Evolutionary conservation across 2,797 vertebrate species (phyloP), one percentile per base, ranked within the genome.

Genomic region (Menidia menidia): DNA sequence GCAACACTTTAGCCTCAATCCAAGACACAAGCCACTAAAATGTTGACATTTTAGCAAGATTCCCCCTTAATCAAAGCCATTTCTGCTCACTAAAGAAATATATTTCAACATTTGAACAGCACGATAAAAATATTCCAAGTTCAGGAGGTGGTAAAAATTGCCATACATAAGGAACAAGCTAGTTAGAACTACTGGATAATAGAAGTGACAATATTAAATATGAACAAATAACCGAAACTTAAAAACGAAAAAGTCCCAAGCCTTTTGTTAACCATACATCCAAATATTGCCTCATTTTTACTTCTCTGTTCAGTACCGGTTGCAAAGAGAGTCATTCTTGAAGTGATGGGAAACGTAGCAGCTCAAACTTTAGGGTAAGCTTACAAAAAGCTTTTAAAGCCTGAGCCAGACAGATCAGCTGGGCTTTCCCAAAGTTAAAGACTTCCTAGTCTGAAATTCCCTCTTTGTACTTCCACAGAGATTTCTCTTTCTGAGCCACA

Each of bases 401-500:
- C 8, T 71, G 31, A 57, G 4, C 58, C 39, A 45, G 33, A 65
- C 30, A 68, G 62, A 64, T 75, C 59, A 64, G 13, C 44, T 47
- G 59, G 56, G 33, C 43, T 71, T 66, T 67, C 45, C 41, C 31
- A 32, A 50, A 84, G 63, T 58, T 52, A 43, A 58, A 64, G 32
- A 55, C 57, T 50, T 77, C 50, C 61, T 52, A 41, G 59, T 51
- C 16, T 52, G 31, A 78, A 76, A 76, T 69, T 75, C 62, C 39
- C 45, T 76, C 61, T 74, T 53, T 74, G 47, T 64, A 65, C 61
- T 45, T 71, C 56, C n/a, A 32, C 50, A 30, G 32, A 59, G 57
- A 57, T 54, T 66, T 71, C 56, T 41, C 53, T 58, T 16, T 10
- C 62, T 55, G 45, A 75, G 67, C 44, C 0, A 31, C 76, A 8